Evolutionary conservation across 92 coral and sea anemone genomes (phyloP), one percentile per base, ranked within the genome.

Genomic region (Porites lobata): DNA sequence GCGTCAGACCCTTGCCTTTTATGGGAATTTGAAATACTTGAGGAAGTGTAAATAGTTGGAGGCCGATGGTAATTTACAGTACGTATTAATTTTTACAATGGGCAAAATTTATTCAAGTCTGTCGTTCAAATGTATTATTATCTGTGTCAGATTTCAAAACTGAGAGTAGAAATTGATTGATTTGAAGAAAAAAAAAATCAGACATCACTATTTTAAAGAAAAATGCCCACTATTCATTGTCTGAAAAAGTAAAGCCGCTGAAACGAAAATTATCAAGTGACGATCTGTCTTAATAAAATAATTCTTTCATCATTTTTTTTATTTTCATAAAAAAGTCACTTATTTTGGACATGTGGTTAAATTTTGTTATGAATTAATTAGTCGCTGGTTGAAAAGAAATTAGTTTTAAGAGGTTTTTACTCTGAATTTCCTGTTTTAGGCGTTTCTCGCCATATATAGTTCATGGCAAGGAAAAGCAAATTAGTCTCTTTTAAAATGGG

Each of bases 271-370:
- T 14, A 58, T 2, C 81, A 78, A 20, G 69, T 76, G 51, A 7
- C 22, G 38, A 52, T 51, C 24, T 52, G 6, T 62, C 8, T 70
- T 38, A 43, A 32, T 26, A 18, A 26, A 69, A 69, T 3, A 17
- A 29, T 38, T 38, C 4, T 38, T 38, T 38, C 47, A 38, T 38
- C 47, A 38, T 38, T 38, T 38, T 38, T 38, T 38, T 38, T 4
- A 38, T 38, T 38, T 38, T 38, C 5, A 38, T 38, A 53, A 70
- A 70, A 70, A n/a, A 32, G 70, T 61, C 69, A 70, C 82, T 78
- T 78, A 61, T 78, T 61, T 78, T 78, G 70, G 26, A 32, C 70
- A 61, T 78, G 82, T 32, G 70, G 82, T 38, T 62, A 78, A 76
- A 78, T 38, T 78, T 78, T 61, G 51, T 62, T 56, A 32, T 61